These are phyloP conservation scores for Potorous gilbertii DNA, from an alignment of 2,797 vertebrate genomes.

Conservation along the genomic window DNA sequence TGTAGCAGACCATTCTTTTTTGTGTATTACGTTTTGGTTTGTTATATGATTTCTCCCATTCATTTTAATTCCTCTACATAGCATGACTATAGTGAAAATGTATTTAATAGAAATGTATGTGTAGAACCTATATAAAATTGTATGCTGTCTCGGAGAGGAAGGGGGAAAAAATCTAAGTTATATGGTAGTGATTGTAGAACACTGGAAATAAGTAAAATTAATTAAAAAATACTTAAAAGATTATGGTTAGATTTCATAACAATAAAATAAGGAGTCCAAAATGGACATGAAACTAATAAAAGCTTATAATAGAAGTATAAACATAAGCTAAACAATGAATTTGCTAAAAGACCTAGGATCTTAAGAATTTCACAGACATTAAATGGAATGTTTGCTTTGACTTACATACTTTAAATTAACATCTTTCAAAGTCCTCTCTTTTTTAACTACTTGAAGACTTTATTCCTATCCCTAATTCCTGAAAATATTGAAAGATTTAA, in stretches of 20 bases:
- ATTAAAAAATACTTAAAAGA: neutral
- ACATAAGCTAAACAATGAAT: conserved; percentile 4
- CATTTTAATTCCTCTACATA: too few relatives aligned
- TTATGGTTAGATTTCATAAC: neutral
- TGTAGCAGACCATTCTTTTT: too few relatives aligned
- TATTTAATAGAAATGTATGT: too few relatives aligned
- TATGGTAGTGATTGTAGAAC: too few relatives aligned
- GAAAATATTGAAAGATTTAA: neutral
- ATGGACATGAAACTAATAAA: conserved; percentile 47
- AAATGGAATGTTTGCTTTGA: neutral
- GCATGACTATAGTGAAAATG: too few relatives aligned
- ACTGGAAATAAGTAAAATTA: too few relatives aligned
- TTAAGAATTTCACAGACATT: neutral
- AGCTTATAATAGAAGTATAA: conserved; percentile 16
- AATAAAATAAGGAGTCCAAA: conserved; percentile 17
- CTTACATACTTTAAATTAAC: neutral
- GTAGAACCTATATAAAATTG: too few relatives aligned
- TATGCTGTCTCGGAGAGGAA: too few relatives aligned
- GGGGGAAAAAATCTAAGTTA: too few relatives aligned
- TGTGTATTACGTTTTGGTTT: too few relatives aligned
- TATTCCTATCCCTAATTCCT: neutral
- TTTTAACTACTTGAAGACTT: neutral
- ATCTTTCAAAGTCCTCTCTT: neutral
- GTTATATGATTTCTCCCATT: too few relatives aligned
- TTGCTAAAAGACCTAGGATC: neutral